Conservation (phyloP, 2,888 invertebrate species). For the Maniola hyperantus region DNA sequence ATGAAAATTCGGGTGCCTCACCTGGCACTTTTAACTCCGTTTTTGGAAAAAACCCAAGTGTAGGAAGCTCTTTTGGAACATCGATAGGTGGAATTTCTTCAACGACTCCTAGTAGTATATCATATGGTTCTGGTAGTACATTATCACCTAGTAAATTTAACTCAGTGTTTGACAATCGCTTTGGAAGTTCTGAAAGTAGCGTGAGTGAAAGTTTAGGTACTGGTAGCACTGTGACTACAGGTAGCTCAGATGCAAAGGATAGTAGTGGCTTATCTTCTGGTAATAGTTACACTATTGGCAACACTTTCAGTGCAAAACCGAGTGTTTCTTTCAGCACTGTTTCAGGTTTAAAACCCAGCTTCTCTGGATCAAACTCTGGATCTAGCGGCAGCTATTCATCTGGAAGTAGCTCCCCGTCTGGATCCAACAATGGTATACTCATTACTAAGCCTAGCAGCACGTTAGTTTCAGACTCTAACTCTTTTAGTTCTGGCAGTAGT, state of each 20-base stretch:
- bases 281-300: slow-evolving; percentile 5
- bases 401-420: slow-evolving; percentile 1
- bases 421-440: slow-evolving; percentile 5
- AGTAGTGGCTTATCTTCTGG: slow-evolving; percentile 8
- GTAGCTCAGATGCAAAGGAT: slow-evolving; percentile 16
- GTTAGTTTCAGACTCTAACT: not conserved
- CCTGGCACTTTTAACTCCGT: slow-evolving; percentile 23
- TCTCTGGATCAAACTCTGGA: slow-evolving; percentile 8
- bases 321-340: slow-evolving; percentile 14
- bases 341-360: not conserved
- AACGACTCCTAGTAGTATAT: slow-evolving; percentile 34
- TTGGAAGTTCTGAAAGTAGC: slow-evolving; percentile 23
- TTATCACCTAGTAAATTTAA: slow-evolving; percentile 20
- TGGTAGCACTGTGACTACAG: slow-evolving; percentile 7
- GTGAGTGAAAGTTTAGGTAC: slow-evolving; percentile 14
- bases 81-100: slow-evolving; percentile 32
- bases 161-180: slow-evolving; percentile 20
- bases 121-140: slow-evolving; percentile 25
- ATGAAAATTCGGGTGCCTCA: slow-evolving; percentile 19
- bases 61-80: slow-evolving; percentile 13
- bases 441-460: slow-evolving; percentile 20
- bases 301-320: slow-evolving; percentile 11
- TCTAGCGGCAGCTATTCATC: slow-evolving; percentile 5
- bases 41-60: slow-evolving; percentile 17
- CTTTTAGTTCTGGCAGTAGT: not conserved